Conservation (phyloP, 2,888 invertebrate species). For the Gastracanthus pulcherrimus region DNA sequence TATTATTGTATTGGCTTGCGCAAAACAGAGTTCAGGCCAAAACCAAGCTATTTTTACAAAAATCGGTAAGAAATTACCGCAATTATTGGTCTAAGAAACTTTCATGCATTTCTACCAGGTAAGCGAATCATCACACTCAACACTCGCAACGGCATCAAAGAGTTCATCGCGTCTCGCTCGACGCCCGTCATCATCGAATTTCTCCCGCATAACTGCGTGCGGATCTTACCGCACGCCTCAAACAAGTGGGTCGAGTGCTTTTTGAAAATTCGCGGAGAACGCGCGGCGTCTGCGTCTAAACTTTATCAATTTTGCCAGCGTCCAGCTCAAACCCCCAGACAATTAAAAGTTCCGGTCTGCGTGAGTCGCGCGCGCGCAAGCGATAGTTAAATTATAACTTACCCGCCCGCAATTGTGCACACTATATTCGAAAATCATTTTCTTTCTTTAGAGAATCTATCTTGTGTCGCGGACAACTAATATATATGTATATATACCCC, state of each 20-base stretch:
- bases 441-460: no score
- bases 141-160: no score
- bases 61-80: no score
- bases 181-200: neutral
- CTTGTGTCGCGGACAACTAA: neutral
- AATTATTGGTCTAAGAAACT: no score
- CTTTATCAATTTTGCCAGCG: conserved; percentile 41
- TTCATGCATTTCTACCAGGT: no score
- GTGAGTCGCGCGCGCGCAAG: neutral
- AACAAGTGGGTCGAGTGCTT: conserved; percentile 20
- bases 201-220: neutral
- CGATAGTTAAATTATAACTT: conserved; percentile 16
- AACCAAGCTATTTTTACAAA: no score
- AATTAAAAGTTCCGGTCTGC: conserved; percentile 47
- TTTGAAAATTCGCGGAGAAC: conserved; percentile 28
- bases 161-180: no score
- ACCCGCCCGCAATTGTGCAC: neutral
- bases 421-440: no score
- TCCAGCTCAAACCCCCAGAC: neutral
- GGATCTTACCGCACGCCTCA: neutral
- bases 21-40: no score
- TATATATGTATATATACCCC: neutral
- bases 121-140: no score
- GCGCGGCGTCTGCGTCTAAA: conserved; percentile 12
- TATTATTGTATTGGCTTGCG: no score